These are phyloP conservation scores for Hypomecis punctinalis DNA, from an alignment of 2,888 invertebrate species.

Conservation along the genomic window DNA sequence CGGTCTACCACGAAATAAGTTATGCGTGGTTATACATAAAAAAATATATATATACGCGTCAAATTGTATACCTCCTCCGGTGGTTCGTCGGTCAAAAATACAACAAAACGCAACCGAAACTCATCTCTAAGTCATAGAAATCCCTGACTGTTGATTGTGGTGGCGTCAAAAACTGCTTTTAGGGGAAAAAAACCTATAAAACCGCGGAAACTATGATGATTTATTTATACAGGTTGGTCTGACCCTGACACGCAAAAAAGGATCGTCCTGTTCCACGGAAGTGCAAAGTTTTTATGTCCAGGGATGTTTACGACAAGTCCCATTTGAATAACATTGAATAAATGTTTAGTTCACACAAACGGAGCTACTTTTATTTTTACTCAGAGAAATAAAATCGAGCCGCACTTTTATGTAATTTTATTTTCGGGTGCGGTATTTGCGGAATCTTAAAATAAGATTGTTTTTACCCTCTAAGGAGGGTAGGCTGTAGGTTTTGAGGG, in stretches of 20 bases:
- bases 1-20: too few relatives aligned
- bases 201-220: constrained; percentile 20
- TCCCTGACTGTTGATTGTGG: background rate
- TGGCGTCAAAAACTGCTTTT: background rate
- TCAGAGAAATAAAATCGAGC: constrained; percentile 5
- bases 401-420: constrained; percentile 9
- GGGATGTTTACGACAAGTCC: constrained; percentile 27
- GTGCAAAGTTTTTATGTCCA: constrained; percentile 28
- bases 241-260: constrained; percentile 29
- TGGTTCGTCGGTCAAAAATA: too few relatives aligned
- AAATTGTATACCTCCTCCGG: too few relatives aligned
- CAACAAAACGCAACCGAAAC: too few relatives aligned
- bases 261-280: constrained; percentile 19
- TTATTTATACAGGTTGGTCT: constrained; percentile 25
- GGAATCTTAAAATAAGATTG: too few relatives aligned
- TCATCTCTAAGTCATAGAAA: too few relatives aligned
- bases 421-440: background rate
- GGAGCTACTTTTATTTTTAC: constrained; percentile 11
- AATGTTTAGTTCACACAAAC: constrained; percentile 18
- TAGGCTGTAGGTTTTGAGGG: background rate
- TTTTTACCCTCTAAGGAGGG: too few relatives aligned
- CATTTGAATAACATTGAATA: constrained; percentile 34
- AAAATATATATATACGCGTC: too few relatives aligned
- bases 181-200: background rate
- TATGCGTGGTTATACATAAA: too few relatives aligned